Percentiles rank a stretch among this genome's conserved stretches.
Conservation (phyloP, 2,888 invertebrate species). For the Crocallis elinguaria region DNA sequence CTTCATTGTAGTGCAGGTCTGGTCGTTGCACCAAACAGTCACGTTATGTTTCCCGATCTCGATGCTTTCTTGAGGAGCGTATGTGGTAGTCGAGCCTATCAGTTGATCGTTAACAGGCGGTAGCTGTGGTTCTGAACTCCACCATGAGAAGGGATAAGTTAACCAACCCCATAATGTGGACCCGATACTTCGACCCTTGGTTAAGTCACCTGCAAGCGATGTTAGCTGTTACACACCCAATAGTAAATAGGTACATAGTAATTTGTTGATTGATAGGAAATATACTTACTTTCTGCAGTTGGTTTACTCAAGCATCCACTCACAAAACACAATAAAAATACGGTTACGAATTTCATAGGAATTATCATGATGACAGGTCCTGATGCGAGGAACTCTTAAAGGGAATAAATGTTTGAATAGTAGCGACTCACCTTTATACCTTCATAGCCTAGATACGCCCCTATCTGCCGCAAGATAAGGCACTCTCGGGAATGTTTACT, state of each 20-base stretch:
- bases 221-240: slow-evolving; percentile 31
- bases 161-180: slow-evolving; percentile 78
- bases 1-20: slow-evolving; percentile 76
- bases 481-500: slow-evolving; percentile 75
- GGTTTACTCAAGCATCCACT: slow-evolving; percentile 62
- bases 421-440: slow-evolving; percentile 65
- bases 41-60: slow-evolving; percentile 67
- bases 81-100: slow-evolving; percentile 46
- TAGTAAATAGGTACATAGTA: slow-evolving; percentile 4
- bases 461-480: slow-evolving; percentile 76
- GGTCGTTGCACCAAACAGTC: slow-evolving; percentile 77
- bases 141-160: slow-evolving; percentile 76
- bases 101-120: slow-evolving; percentile 50
- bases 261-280: background rate
- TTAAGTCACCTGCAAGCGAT: slow-evolving; percentile 66
- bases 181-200: slow-evolving; percentile 66
- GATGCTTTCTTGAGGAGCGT: slow-evolving; percentile 51
- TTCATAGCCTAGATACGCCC: slow-evolving; percentile 52
- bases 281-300: slow-evolving; percentile 61
- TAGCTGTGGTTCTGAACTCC: slow-evolving; percentile 54
- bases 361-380: slow-evolving; percentile 49
- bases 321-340: slow-evolving; percentile 55
- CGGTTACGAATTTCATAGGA: slow-evolving; percentile 49
- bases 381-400: slow-evolving; percentile 44
- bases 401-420: slow-evolving; percentile 68